phyloP scores from a whole-genome alignment of 2,888 invertebrate species.

The Pyralis farinalis region DNA sequence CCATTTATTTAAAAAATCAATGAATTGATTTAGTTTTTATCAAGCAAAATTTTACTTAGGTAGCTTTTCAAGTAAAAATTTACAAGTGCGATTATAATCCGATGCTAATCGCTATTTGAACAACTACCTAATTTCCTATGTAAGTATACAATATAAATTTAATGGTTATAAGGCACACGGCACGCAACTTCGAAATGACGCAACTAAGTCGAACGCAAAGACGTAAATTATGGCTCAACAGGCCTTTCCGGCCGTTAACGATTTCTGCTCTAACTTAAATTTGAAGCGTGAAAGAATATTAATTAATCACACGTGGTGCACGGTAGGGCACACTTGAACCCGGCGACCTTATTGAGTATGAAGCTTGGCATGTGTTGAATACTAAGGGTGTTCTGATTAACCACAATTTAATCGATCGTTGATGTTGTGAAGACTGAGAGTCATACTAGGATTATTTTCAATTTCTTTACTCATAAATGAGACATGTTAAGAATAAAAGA shows the following conservation, averaged over 20 bases:
- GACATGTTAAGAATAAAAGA: no score
- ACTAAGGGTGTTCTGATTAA: no score
- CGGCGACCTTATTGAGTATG: background rate
- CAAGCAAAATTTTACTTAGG: background rate
- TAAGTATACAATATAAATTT: constrained; percentile 66
- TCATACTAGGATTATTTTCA: no score
- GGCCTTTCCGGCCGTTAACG: constrained; percentile 73
- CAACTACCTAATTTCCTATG: constrained; percentile 72
- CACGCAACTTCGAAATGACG: constrained; percentile 74
- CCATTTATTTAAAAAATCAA: constrained; percentile 5
- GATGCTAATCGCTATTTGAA: constrained; percentile 61
- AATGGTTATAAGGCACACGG: constrained; percentile 61
- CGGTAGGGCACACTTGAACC: constrained; percentile 26
- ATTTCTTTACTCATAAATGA: no score
- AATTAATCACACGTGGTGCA: constrained; percentile 68
- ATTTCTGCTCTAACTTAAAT: constrained; percentile 67
- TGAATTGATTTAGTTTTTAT: background rate
- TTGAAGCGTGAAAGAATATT: constrained; percentile 73
- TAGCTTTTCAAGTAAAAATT: constrained; percentile 42
- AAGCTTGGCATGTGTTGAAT: background rate
- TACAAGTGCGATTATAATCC: constrained; percentile 56
- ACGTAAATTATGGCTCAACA: constrained; percentile 75
- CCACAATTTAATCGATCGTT: no score
- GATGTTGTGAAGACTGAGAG: no score
- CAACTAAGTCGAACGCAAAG: constrained; percentile 58